These are phyloP conservation scores for Tillus elongatus DNA, from an alignment of 2,888 invertebrate species.

Conservation along the genomic window DNA sequence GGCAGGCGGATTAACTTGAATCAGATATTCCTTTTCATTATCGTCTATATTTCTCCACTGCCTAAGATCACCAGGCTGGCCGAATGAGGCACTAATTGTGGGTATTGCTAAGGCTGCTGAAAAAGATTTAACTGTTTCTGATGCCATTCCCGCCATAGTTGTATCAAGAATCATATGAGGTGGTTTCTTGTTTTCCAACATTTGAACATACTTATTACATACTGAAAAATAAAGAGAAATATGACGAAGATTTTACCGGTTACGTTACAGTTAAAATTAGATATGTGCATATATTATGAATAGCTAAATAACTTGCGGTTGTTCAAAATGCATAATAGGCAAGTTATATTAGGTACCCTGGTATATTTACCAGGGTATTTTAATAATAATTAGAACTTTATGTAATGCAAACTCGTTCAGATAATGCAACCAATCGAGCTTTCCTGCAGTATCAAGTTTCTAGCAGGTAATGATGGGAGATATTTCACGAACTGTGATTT, in stretches of 20 bases:
- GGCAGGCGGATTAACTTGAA: conserved; percentile 78
- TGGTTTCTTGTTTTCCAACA: conserved; percentile 53
- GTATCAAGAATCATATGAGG: conserved; percentile 77
- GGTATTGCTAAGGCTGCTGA: conserved; percentile 70
- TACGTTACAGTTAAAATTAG: conserved; percentile 60
- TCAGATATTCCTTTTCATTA: conserved; percentile 62
- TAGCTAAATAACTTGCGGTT: no score
- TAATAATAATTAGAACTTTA: no score
- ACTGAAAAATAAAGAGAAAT: conserved; percentile 45
- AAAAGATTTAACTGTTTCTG: conserved; percentile 79
- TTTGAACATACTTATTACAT: conserved; percentile 62
- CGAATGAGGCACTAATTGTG: conserved; percentile 77
- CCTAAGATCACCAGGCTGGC: conserved; percentile 71
- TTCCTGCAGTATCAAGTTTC: no score
- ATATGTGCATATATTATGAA: no score
- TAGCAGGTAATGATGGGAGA: no score
- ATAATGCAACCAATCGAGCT: no score
- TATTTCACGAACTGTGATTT: no score
- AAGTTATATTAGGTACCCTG: no score
- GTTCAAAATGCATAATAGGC: no score
- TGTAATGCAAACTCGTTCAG: no score
- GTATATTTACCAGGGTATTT: no score
- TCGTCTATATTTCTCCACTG: conserved; percentile 70
- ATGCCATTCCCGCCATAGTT: conserved; percentile 69
- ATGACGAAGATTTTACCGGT: no score